These are phyloP conservation scores for Squalus acanthias DNA, from an alignment of 2,797 vertebrate species.

Conservation along the genomic window DNA sequence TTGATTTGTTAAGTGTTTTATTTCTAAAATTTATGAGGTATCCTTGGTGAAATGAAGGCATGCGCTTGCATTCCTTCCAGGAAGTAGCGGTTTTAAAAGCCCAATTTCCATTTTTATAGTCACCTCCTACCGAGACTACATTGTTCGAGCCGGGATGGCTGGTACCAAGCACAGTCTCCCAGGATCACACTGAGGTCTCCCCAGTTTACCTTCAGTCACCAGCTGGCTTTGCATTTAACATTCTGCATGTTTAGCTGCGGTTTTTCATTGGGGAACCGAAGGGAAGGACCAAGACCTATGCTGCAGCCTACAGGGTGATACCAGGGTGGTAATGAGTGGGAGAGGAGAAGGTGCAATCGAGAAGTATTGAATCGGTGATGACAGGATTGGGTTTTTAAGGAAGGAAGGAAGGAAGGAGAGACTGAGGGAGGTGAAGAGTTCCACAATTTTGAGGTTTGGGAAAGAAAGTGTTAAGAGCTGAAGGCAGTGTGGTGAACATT, in stretches of 20 bases:
- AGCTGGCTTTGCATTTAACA: background rate
- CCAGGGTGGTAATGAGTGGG: too few relatives aligned
- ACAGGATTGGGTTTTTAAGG: background rate
- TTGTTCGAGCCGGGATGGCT: background rate
- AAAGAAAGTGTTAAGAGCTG: background rate
- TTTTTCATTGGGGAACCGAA: background rate
- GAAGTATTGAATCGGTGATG: background rate
- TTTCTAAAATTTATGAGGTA: constrained; percentile 10
- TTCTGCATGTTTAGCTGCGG: background rate
- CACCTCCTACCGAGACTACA: background rate
- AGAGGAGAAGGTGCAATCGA: background rate
- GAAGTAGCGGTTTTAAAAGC: background rate
- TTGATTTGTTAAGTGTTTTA: background rate
- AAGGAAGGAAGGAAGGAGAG: background rate
- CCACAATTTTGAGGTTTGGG: background rate
- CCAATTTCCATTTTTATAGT: background rate
- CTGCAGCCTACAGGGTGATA: background rate
- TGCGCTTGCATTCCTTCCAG: background rate
- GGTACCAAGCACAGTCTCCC: background rate
- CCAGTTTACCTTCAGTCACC: background rate
- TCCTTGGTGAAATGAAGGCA: constrained; percentile 4
- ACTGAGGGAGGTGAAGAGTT: background rate
- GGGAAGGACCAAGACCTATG: background rate
- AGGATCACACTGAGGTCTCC: background rate
- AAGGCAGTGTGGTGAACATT: background rate